Evolutionary conservation across 1,140 invertebrate species (phyloP).

Genomic region (Ericerus pela): DNA sequence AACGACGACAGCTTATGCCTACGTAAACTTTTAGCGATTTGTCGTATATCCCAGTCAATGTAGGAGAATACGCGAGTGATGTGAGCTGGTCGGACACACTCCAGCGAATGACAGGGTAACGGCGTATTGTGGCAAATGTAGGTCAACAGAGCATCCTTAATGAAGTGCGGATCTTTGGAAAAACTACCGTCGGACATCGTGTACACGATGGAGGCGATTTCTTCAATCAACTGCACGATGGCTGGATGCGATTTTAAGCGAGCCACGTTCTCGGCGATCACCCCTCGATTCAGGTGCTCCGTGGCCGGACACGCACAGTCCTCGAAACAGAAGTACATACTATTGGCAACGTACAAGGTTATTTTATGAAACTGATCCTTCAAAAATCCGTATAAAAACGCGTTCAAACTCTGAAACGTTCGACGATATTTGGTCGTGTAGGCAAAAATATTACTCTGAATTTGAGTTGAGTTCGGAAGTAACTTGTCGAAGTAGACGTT

Average conservation of each 20-base stretch:
- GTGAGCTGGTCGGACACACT: constrained; percentile 8
- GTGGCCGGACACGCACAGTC: constrained; percentile 65
- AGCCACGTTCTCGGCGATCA: constrained; percentile 33
- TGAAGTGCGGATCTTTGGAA: constrained; percentile 44
- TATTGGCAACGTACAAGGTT: constrained; percentile 51
- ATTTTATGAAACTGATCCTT: constrained; percentile 36
- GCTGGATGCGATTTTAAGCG: constrained; percentile 49
- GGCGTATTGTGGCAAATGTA: constrained; percentile 67
- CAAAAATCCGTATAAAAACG: constrained; percentile 59
- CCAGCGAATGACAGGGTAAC: constrained; percentile 49
- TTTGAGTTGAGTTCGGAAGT: constrained; percentile 33
- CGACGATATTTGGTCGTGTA: constrained; percentile 70
- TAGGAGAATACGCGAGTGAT: constrained; percentile 46
- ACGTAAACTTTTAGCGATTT: constrained; percentile 44
- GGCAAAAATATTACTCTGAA: constrained; percentile 44
- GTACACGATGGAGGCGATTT: constrained; percentile 40
- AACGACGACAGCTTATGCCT: constrained; percentile 51
- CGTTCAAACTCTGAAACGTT: constrained; percentile 76
- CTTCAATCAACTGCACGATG: constrained; percentile 46
- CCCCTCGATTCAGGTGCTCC: constrained; percentile 42
- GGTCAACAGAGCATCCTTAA: constrained; percentile 64
- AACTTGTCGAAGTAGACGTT: constrained; percentile 48
- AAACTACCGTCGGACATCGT: constrained; percentile 45
- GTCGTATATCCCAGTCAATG: constrained; percentile 54
- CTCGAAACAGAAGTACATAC: constrained; percentile 68